These are phyloP conservation scores for Tiaroga cobitis DNA, from an alignment of 2,797 vertebrate genomes.

Conservation along the genomic window DNA sequence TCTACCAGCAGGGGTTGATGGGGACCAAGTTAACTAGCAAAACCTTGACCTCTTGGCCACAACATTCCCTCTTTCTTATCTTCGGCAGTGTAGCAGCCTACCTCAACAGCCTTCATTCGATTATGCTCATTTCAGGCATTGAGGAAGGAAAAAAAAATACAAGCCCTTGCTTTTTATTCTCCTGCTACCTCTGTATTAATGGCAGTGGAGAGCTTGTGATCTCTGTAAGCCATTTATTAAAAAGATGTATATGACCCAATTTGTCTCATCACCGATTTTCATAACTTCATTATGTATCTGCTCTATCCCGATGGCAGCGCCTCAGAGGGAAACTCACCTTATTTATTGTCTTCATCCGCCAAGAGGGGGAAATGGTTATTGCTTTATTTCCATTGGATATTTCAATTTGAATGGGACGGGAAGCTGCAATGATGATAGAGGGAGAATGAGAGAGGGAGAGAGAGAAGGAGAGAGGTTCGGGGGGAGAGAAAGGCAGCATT, in stretches of 20 bases:
- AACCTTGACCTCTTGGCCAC: slow-evolving; percentile 9
- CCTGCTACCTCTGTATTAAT: slow-evolving; percentile 55
- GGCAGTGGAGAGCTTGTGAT: slow-evolving; percentile 58
- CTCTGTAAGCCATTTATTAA: slow-evolving; percentile 66
- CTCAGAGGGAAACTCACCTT: slow-evolving; percentile 55
- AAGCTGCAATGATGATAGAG: slow-evolving; percentile 38
- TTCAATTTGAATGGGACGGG: slow-evolving; percentile 60
- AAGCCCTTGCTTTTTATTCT: slow-evolving; percentile 38
- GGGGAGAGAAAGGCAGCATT: slow-evolving; percentile 35
- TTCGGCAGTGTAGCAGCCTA: slow-evolving; percentile 48
- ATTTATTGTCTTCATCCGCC: slow-evolving; percentile 66
- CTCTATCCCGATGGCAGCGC: slow-evolving; percentile 58
- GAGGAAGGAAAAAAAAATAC: slow-evolving; percentile 26
- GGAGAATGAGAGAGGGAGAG: slow-evolving; percentile 16
- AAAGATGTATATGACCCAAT: slow-evolving; percentile 68
- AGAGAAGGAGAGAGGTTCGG: slow-evolving; percentile 6
- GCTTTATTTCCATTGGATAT: slow-evolving; percentile 63
- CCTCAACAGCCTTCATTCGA: slow-evolving; percentile 60
- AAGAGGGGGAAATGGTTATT: slow-evolving; percentile 59
- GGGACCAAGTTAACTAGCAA: not conserved
- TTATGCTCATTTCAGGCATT: slow-evolving; percentile 55
- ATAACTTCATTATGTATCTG: slow-evolving; percentile 66
- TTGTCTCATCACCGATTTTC: slow-evolving; percentile 67
- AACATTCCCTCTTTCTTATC: slow-evolving; percentile 9
- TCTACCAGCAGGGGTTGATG: slow-evolving; percentile 4